A percentile compares a stretch with the other conserved stretches of the same genome.
These are phyloP conservation scores for Andrena cerasifolii DNA, from an alignment of 1,140 invertebrate genomes.

Conservation along the genomic window DNA sequence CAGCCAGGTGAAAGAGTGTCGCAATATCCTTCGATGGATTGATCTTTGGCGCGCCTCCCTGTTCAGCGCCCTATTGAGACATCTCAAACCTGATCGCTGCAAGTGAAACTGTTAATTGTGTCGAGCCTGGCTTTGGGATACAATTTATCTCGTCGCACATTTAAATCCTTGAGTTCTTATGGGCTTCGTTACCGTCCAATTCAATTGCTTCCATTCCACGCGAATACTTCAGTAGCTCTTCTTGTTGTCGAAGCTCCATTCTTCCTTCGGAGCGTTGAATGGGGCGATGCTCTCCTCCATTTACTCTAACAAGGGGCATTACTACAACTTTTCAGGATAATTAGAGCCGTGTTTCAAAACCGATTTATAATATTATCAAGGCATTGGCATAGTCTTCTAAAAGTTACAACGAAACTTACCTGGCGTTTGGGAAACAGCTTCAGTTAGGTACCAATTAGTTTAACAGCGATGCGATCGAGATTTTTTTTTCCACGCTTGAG, in stretches of 20 bases:
- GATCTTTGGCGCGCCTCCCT: conserved; percentile 25
- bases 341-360: neutral
- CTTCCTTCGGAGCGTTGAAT: neutral
- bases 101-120: conserved; percentile 1
- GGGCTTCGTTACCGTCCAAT: neutral
- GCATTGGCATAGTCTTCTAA: neutral
- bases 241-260: neutral
- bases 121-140: neutral
- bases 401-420: neutral
- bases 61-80: conserved; percentile 10
- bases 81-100: conserved; percentile 16
- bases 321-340: neutral
- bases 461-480: neutral
- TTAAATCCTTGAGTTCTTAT: conserved; percentile 1
- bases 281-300: neutral
- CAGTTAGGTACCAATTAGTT: too few relatives aligned
- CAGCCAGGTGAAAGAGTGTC: conserved; percentile 26
- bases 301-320: neutral
- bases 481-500: neutral
- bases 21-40: conserved; percentile 20
- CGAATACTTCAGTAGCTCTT: conserved; percentile 3
- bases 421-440: too few relatives aligned
- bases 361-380: neutral
- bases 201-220: neutral
- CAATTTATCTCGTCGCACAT: conserved; percentile 3